Percentiles rank a stretch among this genome's conserved stretches.
phyloP scores from a whole-genome alignment of 2,113 vertebrate genomes.

The Cairina moschata region DNA sequence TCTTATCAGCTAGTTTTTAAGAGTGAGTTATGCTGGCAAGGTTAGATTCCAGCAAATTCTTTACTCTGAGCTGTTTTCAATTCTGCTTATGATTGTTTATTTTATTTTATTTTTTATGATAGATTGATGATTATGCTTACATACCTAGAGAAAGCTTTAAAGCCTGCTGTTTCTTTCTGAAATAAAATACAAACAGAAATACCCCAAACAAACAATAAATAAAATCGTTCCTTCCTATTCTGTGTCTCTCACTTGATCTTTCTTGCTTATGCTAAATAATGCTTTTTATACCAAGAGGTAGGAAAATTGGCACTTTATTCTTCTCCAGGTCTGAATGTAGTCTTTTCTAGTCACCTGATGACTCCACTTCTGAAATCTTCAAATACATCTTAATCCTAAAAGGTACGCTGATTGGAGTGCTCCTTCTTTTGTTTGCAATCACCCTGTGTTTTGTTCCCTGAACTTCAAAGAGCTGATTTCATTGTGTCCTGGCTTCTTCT shows the following conservation, averaged over 20 bases:
- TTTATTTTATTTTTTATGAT: neutral
- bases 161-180: neutral
- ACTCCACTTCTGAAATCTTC: constrained; percentile 4
- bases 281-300: neutral
- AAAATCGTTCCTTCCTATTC: neutral
- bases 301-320: neutral
- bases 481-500: constrained; percentile 14
- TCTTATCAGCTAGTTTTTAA: constrained; percentile 14
- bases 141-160: neutral
- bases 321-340: neutral
- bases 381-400: constrained; percentile 13
- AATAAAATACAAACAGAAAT: neutral
- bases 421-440: constrained; percentile 30
- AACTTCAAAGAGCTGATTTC: constrained; percentile 48
- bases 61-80: neutral
- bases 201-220: neutral
- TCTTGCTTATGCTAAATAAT: neutral
- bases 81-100: neutral
- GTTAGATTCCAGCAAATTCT: neutral
- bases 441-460: constrained; percentile 42
- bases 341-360: neutral
- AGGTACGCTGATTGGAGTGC: neutral
- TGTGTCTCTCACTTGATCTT: neutral
- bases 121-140: neutral
- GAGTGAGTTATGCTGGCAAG: neutral